Evolutionary conservation across 2,888 invertebrate species (phyloP).

Genomic region (Cylloceria caligata): DNA sequence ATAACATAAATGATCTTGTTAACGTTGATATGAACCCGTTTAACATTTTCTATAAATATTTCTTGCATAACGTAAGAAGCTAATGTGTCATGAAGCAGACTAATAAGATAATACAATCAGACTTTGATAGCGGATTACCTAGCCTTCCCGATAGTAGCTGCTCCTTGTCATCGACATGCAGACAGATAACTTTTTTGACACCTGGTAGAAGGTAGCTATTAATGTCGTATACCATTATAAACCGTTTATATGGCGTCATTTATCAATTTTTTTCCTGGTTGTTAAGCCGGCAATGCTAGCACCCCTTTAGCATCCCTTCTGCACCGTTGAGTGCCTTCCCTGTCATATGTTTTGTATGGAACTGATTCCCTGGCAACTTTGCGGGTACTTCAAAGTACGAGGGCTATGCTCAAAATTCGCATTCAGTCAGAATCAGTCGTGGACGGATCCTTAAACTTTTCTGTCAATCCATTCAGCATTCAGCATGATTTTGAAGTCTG

Average conservation of each 20-base stretch:
- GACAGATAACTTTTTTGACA: conserved; percentile 17
- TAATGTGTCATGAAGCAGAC: conserved; percentile 59
- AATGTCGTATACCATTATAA: conserved; percentile 27
- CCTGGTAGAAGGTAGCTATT: conserved; percentile 17
- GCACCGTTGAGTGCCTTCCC: no score
- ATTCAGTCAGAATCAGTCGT: conserved; percentile 11
- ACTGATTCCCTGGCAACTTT: conserved; percentile 9
- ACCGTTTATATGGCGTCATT: conserved; percentile 3
- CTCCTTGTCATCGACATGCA: conserved; percentile 32
- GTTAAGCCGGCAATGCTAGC: conserved; percentile 27
- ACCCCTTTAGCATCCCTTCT: conserved; percentile 8
- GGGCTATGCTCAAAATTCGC: conserved; percentile 16
- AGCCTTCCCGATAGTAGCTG: conserved; percentile 63
- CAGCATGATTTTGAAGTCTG: conserved; percentile 16
- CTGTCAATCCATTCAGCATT: background rate
- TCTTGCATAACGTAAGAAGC: conserved; percentile 61
- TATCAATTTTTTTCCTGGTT: conserved; percentile 9
- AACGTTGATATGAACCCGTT: background rate
- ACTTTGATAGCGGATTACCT: conserved; percentile 56
- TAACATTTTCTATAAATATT: conserved; percentile 7
- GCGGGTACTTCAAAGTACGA: conserved; percentile 9
- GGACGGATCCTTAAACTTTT: conserved; percentile 15
- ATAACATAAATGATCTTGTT: conserved; percentile 27
- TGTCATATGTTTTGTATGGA: no score
- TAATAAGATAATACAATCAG: conserved; percentile 60